Percentiles rank a stretch among this genome's conserved stretches.
These are phyloP conservation scores for Tenthredo scrophulariae DNA, from an alignment of 2,888 invertebrate species.

Conservation along the genomic window DNA sequence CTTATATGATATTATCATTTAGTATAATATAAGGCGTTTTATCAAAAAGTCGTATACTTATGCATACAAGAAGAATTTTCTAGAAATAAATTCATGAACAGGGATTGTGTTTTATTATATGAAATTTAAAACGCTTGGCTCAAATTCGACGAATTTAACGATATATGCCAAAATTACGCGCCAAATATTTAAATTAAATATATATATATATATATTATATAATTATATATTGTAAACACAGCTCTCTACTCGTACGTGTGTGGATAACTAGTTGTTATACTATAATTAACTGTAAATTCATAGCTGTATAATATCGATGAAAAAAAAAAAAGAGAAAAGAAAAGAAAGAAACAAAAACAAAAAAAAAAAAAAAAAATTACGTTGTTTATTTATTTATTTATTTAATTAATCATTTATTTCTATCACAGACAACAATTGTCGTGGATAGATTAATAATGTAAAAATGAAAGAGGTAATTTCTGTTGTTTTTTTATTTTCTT, in stretches of 20 bases:
- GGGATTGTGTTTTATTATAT: background rate
- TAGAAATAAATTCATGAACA: background rate
- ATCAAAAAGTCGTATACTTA: no score
- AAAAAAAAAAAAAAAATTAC: constrained; percentile 47
- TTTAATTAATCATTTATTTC: background rate
- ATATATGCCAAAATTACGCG: constrained; percentile 45
- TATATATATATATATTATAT: constrained; percentile 1
- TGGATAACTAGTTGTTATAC: constrained; percentile 12
- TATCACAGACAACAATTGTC: background rate
- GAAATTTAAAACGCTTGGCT: constrained; percentile 56
- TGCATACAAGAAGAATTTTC: no score
- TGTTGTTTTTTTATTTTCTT: no score
- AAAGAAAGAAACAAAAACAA: constrained; percentile 37
- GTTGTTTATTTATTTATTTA: constrained; percentile 51
- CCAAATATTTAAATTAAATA: constrained; percentile 49
- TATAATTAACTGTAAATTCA: constrained; percentile 33
- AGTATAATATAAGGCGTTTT: no score
- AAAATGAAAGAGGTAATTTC: no score
- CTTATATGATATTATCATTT: no score
- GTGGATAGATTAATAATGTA: background rate
- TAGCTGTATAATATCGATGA: constrained; percentile 33
- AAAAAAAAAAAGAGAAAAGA: constrained; percentile 32
- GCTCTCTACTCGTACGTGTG: constrained; percentile 12
- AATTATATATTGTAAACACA: constrained; percentile 17
- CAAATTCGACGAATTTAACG: constrained; percentile 55